A percentile compares a stretch with the other conserved stretches of the same genome.
These are phyloP conservation scores for Arctocebus calabarensis DNA, from an alignment of 2,797 vertebrate species.

Conservation along the genomic window DNA sequence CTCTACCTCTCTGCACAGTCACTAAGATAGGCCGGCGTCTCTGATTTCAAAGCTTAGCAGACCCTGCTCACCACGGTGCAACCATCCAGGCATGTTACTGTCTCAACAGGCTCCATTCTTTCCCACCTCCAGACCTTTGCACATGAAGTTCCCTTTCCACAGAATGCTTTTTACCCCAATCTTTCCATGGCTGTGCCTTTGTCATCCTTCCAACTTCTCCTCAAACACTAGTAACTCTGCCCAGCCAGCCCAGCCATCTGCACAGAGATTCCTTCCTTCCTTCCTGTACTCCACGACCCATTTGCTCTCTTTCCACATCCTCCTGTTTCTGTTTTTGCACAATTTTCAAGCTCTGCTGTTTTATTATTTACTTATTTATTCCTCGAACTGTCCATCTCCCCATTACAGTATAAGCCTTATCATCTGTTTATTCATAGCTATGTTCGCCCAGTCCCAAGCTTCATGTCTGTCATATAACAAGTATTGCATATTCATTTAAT, in stretches of 20 bases:
- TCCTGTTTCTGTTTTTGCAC: background rate
- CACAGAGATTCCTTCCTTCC: background rate
- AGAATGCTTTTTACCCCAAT: background rate
- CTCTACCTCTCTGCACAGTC: background rate
- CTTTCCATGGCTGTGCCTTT: accelerated
- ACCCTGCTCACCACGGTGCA: background rate
- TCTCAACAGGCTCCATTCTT: accelerated
- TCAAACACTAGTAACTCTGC: accelerated
- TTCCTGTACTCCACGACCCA: background rate
- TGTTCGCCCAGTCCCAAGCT: background rate
- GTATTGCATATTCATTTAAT: background rate
- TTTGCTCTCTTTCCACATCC: background rate
- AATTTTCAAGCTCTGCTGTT: background rate
- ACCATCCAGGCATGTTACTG: background rate
- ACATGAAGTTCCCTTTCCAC: background rate
- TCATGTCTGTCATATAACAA: background rate
- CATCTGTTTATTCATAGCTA: background rate
- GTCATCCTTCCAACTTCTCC: background rate
- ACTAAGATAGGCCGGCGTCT: background rate
- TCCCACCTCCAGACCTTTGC: background rate
- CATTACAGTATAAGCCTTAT: background rate
- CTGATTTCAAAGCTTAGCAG: background rate
- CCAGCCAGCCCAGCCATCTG: background rate
- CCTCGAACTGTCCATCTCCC: background rate
- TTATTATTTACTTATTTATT: background rate